Conservation (phyloP, 2,797 vertebrate species). For the Aeoliscus strigatus region DNA sequence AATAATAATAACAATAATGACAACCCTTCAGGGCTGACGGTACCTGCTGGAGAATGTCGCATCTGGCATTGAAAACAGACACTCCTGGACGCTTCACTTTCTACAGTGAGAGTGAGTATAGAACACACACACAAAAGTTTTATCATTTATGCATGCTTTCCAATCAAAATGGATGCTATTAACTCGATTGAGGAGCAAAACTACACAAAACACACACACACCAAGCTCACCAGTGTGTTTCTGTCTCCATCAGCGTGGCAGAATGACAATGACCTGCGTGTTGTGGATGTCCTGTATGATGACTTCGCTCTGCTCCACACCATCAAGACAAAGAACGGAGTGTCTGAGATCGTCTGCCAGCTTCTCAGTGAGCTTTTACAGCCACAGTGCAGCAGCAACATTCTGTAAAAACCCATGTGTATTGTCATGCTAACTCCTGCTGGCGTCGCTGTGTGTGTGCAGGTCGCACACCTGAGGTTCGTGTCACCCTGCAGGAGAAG, state of each 20-base stretch:
- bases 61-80: constrained; percentile 72
- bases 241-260: constrained; percentile 71
- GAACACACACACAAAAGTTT: no score
- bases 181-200: no score
- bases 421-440: no score
- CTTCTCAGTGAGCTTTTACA: constrained; percentile 77
- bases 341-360: constrained; percentile 71
- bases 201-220: no score
- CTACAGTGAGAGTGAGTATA: constrained; percentile 75
- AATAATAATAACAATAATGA: no score
- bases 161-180: no score
- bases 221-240: no score
- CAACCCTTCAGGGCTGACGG: constrained; percentile 71
- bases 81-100: constrained; percentile 79
- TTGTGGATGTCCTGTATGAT: constrained; percentile 77
- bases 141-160: no score
- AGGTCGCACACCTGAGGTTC: constrained; percentile 72
- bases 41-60: constrained; percentile 74
- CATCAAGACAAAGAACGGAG: constrained; percentile 63
- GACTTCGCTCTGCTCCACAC: constrained; percentile 76
- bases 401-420: no score
- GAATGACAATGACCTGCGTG: constrained; percentile 70
- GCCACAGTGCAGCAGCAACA: no score
- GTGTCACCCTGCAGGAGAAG: constrained; percentile 61
- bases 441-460: no score